Evolutionary conservation across 2,888 invertebrate species (phyloP).

Genomic region (Achlya flavicornis): DNA sequence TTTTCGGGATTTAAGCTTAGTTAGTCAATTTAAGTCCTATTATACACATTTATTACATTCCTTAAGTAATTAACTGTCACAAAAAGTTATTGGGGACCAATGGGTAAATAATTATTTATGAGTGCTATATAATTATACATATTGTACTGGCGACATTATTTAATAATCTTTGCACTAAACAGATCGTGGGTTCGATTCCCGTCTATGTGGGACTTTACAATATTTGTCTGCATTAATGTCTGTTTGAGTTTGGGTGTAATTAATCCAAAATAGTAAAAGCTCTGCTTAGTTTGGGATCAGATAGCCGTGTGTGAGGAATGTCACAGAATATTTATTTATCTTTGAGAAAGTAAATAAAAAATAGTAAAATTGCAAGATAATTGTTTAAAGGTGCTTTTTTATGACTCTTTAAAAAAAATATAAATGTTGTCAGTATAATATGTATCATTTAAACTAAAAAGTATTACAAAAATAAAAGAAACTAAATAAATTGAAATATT

Average conservation of each 20-base stretch:
- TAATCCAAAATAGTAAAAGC: no score
- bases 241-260: no score
- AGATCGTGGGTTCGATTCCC: neutral
- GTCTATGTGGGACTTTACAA: no score
- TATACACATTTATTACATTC: neutral
- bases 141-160: neutral
- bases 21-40: neutral
- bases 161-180: neutral
- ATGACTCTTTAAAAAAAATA: no score
- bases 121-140: neutral
- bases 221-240: no score
- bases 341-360: no score
- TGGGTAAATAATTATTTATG: neutral
- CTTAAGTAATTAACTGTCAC: slow-evolving; percentile 28
- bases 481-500: neutral
- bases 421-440: neutral
- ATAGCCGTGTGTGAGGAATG: no score
- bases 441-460: neutral
- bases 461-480: neutral
- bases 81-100: slow-evolving; percentile 35
- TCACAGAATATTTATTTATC: no score
- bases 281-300: no score
- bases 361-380: no score
- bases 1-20: neutral
- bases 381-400: no score